These are phyloP conservation scores for Charaxes varanes DNA, from an alignment of 1,140 invertebrate genomes.

Conservation along the genomic window DNA sequence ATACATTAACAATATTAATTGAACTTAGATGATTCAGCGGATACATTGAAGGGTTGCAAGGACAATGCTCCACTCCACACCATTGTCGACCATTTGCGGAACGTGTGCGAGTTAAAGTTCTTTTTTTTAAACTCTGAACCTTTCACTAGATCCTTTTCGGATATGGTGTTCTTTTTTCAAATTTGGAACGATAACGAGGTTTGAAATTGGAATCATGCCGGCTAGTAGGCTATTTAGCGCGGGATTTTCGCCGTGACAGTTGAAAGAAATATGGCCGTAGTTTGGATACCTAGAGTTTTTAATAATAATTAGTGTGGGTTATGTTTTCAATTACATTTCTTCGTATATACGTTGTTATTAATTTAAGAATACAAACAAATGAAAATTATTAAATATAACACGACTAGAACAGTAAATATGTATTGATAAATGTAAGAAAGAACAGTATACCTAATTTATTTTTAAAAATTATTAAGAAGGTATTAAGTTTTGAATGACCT, in stretches of 20 bases:
- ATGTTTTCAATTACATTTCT: too few species aligned
- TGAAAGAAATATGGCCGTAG: slow-evolving; percentile 35
- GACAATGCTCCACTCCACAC: slow-evolving; percentile 25
- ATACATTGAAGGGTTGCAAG: slow-evolving; percentile 37
- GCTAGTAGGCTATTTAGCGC: slow-evolving; percentile 44
- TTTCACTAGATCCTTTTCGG: slow-evolving; percentile 14
- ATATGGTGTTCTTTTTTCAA: slow-evolving; percentile 21
- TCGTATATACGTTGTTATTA: too few species aligned
- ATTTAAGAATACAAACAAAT: too few species aligned
- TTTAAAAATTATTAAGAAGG: too few species aligned
- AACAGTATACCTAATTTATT: too few species aligned
- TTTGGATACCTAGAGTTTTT: slow-evolving; percentile 18
- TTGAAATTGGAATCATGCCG: slow-evolving; percentile 57
- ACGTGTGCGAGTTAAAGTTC: slow-evolving; percentile 1
- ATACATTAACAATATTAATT: slow-evolving; percentile 69
- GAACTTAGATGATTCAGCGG: slow-evolving; percentile 53
- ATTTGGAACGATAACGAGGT: slow-evolving; percentile 55
- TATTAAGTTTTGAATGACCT: too few species aligned
- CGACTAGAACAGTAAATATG: too few species aligned
- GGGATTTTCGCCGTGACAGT: slow-evolving; percentile 40
- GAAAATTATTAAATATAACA: too few species aligned
- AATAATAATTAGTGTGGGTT: too few species aligned
- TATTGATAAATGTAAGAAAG: too few species aligned
- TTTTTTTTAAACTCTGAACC: slow-evolving; percentile 11
- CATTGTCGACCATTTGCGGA: slow-evolving; percentile 22